Percentiles rank a stretch among this genome's conserved stretches.
Evolutionary conservation across 2,888 invertebrate genomes (phyloP).

Genomic region (Harmothoe impar): DNA sequence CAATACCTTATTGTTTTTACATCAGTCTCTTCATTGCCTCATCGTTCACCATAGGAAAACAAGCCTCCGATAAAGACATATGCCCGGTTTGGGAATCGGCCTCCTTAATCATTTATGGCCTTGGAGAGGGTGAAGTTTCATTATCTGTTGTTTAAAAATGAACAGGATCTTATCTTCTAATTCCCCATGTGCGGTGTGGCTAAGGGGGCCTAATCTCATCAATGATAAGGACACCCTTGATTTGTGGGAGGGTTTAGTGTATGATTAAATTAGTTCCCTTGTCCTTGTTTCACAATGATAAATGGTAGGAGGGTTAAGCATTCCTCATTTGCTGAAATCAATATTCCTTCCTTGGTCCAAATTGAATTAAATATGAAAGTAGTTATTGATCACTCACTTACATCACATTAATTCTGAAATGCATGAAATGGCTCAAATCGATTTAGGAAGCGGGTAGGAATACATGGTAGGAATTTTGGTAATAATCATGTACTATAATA

Average conservation of each 20-base stretch:
- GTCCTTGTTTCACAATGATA: neutral
- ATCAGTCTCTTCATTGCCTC: neutral
- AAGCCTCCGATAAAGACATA: neutral
- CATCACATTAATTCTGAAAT: too few species aligned
- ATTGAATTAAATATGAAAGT: neutral
- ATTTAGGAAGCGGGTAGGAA: too few species aligned
- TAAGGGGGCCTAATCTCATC: neutral
- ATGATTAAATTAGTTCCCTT: neutral
- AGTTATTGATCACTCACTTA: too few species aligned
- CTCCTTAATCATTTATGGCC: neutral
- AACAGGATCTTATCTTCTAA: slow-evolving; percentile 7
- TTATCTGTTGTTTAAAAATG: slow-evolving; percentile 10
- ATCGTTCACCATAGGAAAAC: neutral
- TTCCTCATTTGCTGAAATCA: neutral
- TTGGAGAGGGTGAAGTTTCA: neutral
- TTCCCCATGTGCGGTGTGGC: neutral
- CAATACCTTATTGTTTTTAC: neutral
- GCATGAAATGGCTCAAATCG: too few species aligned
- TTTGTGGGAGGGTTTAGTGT: neutral
- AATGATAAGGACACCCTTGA: neutral
- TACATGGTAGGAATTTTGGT: too few species aligned
- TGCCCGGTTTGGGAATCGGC: neutral
- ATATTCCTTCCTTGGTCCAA: neutral
- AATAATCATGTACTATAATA: too few species aligned
- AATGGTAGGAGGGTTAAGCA: neutral